Evolutionary conservation across 2,113 vertebrate genomes (phyloP).

Genomic region (Pangasianodon hypophthalmus): DNA sequence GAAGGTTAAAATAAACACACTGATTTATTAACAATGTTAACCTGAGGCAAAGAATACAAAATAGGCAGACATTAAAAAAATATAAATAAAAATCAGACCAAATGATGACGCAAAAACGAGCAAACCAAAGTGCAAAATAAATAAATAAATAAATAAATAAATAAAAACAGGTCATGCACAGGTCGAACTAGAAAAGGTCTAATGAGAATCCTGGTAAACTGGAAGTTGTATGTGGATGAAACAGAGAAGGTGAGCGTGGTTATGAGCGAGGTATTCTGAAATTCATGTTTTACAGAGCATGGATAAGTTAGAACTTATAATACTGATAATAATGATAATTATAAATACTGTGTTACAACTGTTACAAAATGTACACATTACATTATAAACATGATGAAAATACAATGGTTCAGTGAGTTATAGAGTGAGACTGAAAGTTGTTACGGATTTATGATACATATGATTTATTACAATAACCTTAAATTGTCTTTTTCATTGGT

Average conservation of each 20-base stretch:
- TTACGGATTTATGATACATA: neutral
- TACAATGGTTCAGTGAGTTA: neutral
- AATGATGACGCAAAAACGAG: neutral
- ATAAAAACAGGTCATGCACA: neutral
- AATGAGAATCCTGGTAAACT: neutral
- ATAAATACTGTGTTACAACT: too few relatives aligned
- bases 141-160: neutral
- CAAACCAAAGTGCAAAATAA: neutral
- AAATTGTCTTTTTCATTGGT: neutral
- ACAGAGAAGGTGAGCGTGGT: neutral
- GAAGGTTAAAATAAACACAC: neutral
- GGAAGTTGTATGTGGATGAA: neutral
- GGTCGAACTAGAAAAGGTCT: neutral
- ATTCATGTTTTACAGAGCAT: neutral
- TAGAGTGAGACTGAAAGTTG: neutral
- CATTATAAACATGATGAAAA: neutral
- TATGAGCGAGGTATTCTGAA: neutral
- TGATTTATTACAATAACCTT: neutral
- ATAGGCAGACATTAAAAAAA: neutral
- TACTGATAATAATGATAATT: neutral
- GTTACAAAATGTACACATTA: neutral
- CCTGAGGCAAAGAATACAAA: neutral
- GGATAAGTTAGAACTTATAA: neutral
- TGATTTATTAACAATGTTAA: neutral
- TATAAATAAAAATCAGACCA: neutral